These are phyloP conservation scores for Murina feae DNA, from an alignment of 2,113 vertebrate genomes.

Conservation along the genomic window DNA sequence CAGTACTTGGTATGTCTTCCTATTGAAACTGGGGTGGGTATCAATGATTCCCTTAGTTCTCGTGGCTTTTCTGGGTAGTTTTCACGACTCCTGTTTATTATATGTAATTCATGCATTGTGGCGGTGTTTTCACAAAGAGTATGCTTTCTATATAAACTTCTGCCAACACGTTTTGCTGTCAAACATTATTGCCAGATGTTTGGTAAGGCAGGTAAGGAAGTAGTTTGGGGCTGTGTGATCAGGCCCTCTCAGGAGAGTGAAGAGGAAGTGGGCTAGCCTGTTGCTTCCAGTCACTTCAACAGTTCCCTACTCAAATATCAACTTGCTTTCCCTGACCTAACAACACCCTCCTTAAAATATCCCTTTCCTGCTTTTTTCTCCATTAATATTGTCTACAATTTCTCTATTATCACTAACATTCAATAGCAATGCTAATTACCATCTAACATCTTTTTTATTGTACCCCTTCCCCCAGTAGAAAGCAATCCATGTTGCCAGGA, in stretches of 20 bases:
- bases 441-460: constrained; percentile 2
- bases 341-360: not conserved
- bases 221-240: not conserved
- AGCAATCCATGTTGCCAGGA: not conserved
- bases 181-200: not conserved
- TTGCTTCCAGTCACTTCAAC: not conserved
- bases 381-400: not conserved
- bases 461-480: not conserved
- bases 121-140: not conserved
- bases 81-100: not conserved
- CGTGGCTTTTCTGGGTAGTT: not conserved
- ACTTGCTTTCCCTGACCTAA: not conserved
- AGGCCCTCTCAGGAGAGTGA: not conserved
- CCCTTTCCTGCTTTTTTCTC: not conserved
- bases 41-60: not conserved
- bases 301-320: not conserved
- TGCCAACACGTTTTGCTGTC: not conserved
- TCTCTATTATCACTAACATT: not conserved
- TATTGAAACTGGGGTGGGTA: not conserved
- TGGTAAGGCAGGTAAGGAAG: not conserved
- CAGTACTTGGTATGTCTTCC: not conserved
- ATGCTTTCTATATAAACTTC: not conserved
- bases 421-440: not conserved
- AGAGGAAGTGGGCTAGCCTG: not conserved
- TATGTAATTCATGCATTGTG: not conserved